Evolutionary conservation across 2,113 vertebrate genomes (phyloP), one percentile per base, ranked within the genome.

Genomic region (Ailurus styani): DNA sequence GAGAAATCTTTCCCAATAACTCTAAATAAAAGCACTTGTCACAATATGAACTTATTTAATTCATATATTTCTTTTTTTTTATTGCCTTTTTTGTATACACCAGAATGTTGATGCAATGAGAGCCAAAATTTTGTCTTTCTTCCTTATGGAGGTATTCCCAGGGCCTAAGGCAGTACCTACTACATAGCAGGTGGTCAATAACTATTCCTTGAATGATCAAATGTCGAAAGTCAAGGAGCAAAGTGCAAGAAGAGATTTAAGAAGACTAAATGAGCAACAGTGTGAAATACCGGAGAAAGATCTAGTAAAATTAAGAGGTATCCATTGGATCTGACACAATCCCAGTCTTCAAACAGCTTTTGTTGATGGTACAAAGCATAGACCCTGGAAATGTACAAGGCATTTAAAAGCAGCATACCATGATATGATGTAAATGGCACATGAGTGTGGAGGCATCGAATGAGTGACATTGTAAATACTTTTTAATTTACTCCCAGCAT

Each of bases 401-500:
- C 88, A 42, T 89, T 96, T 82, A 50, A 91, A 93, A 82, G 10
- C 68, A 57, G 40, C 25, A 42, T 68, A 31, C n/a, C 52, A 29
- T 50, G 64, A 60, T 75, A n/a, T 47, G 40, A 42, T 70, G 15
- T 13, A 78, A 83, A 84, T 87, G 73, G 66, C 60, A 52, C 37
- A 29, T 7, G 34, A 89, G 23, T 60, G 52, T 73, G 73, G 90
- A 90, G 84, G 78, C 42, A 75, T 50, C 37, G 27, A 29, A 47
- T 66, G 77, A 94, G 27, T 81, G 83, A 90, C 62, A 89, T 96
- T 96, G 83, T 86, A 96, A 96, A 94, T 86, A 68, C 60, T 68
- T 96, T 96, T 91, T 31, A 87, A 95, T 96, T 89, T 97, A 77
- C 72, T 88, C 70, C 57, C 11, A 20, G 55, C 47, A 83, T 79